phyloP scores from a whole-genome alignment of 2,888 invertebrate genomes.

The Cerceris rybyensis region DNA sequence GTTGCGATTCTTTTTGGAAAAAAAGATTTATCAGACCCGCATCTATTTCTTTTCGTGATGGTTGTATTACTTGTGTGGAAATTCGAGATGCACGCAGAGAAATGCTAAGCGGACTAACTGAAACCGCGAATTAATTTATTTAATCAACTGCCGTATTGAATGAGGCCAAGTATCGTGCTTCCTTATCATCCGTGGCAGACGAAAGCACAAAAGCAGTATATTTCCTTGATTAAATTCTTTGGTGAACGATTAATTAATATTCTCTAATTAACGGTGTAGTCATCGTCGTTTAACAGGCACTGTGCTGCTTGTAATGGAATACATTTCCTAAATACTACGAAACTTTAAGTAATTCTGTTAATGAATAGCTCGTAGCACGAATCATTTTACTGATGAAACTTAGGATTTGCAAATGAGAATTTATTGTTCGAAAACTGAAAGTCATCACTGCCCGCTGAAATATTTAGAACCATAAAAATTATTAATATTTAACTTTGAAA shows the following conservation, averaged over 20 bases:
- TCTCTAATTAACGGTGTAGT: slow-evolving; percentile 71
- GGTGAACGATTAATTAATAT: slow-evolving; percentile 74
- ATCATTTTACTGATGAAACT: too few species aligned
- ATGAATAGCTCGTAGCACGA: not conserved
- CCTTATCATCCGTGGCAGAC: slow-evolving; percentile 33
- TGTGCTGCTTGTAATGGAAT: slow-evolving; percentile 68
- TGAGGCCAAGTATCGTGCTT: not conserved
- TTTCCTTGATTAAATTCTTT: slow-evolving; percentile 72
- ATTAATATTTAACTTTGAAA: too few species aligned
- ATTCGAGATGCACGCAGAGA: not conserved
- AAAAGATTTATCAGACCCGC: too few species aligned
- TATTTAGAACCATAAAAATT: too few species aligned
- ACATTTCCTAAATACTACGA: slow-evolving; percentile 33
- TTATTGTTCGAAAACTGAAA: too few species aligned
- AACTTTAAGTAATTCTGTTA: slow-evolving; percentile 15
- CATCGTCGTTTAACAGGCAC: slow-evolving; percentile 51
- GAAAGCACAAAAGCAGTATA: slow-evolving; percentile 60
- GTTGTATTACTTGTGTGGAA: not conserved
- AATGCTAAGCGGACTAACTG: not conserved
- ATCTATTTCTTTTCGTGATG: too few species aligned
- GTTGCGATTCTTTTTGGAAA: too few species aligned
- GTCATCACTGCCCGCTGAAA: too few species aligned
- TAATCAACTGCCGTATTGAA: not conserved
- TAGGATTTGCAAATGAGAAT: too few species aligned
- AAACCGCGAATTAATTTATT: slow-evolving; percentile 1